phyloP scores from a whole-genome alignment of 2,888 invertebrate genomes.

The Cataglyphis cursor region DNA sequence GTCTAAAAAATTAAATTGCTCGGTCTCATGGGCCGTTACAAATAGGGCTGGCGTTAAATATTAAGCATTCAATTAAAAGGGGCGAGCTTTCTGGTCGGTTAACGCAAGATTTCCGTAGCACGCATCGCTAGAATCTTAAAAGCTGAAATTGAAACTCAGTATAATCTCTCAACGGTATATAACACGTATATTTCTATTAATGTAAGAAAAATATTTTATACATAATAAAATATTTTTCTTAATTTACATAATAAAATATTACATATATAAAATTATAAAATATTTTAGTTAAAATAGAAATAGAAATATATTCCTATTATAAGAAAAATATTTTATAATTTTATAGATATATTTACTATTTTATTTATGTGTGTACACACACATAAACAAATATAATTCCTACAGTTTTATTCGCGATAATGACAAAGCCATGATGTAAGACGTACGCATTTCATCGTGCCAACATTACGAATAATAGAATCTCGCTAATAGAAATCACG shows the following conservation, averaged over 20 bases:
- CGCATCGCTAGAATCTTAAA: no score
- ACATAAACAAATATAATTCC: background rate
- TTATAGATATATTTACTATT: no score
- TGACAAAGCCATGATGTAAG: background rate
- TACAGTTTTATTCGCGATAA: background rate
- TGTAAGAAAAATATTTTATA: background rate
- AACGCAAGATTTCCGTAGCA: background rate
- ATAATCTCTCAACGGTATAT: background rate
- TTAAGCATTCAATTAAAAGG: slow-evolving; percentile 33
- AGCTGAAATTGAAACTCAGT: background rate
- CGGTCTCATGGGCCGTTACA: background rate
- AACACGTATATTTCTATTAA: background rate
- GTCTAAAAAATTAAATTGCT: slow-evolving; percentile 39
- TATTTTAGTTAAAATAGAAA: no score
- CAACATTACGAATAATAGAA: background rate
- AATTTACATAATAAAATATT: no score
- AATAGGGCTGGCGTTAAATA: slow-evolving; percentile 21
- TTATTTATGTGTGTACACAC: no score
- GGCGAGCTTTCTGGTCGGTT: background rate
- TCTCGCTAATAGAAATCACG: slow-evolving; percentile 14
- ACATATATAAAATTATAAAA: no score
- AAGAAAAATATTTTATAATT: no score
- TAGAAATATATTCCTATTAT: background rate
- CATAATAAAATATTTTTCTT: no score
- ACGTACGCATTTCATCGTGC: background rate